phyloP scores from a whole-genome alignment of 2,797 vertebrate species.

The Loriculus beryllinus region DNA sequence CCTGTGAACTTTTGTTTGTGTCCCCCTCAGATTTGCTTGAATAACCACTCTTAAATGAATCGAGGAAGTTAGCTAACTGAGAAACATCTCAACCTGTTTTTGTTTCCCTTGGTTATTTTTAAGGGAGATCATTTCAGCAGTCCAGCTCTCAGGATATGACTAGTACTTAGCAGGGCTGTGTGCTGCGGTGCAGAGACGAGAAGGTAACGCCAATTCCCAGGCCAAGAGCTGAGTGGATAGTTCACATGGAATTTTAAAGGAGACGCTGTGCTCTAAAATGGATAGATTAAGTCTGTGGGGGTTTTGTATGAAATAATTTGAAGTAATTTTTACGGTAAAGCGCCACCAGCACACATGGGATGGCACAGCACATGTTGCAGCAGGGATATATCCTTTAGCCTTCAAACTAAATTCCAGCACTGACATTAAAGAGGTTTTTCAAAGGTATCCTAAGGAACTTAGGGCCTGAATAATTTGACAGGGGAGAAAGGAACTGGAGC shows the following conservation, averaged over 20 bases:
- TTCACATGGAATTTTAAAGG: neutral
- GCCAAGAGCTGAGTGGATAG: neutral
- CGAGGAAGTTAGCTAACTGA: neutral
- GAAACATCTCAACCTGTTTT: neutral
- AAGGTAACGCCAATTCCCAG: neutral
- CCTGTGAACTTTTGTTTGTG: neutral
- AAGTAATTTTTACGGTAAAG: neutral
- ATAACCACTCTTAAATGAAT: neutral
- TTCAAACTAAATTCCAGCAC: neutral
- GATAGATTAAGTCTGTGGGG: neutral
- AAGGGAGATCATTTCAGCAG: neutral
- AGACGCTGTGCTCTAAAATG: neutral
- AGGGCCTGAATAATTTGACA: neutral
- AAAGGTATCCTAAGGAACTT: neutral
- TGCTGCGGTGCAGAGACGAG: neutral
- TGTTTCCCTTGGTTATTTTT: neutral
- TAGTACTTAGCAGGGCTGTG: neutral
- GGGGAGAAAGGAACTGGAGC: neutral
- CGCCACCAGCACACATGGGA: neutral
- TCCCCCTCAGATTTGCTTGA: neutral
- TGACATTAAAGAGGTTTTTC: neutral
- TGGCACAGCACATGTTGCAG: neutral
- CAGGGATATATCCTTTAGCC: neutral
- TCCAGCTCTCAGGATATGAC: neutral
- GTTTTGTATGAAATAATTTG: neutral